Evolutionary conservation across 1,140 invertebrate genomes (phyloP).

Genomic region (Drosophila pallidifrons): DNA sequence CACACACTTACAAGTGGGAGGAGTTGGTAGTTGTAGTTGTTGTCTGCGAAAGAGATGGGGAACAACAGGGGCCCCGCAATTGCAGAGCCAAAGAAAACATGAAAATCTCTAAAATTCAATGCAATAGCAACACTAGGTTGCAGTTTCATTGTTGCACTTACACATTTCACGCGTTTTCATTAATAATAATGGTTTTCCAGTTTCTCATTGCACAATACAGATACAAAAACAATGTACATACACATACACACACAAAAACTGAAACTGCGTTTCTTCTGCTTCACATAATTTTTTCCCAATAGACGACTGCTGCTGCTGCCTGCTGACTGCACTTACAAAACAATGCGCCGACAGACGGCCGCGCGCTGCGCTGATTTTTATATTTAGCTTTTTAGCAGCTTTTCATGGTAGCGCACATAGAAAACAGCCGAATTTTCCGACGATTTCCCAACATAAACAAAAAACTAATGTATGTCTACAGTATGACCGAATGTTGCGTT

Average conservation of each 20-base stretch:
- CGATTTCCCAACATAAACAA: constrained; percentile 76
- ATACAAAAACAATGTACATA: constrained; percentile 55
- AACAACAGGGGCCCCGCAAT: constrained; percentile 9
- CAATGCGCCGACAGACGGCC: constrained; percentile 55
- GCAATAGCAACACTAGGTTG: constrained; percentile 24
- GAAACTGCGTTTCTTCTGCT: constrained; percentile 67
- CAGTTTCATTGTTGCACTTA: constrained; percentile 64
- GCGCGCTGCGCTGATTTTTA: constrained; percentile 78
- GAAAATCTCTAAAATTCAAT: constrained; percentile 66
- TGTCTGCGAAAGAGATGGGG: constrained; percentile 43
- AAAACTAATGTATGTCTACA: constrained; percentile 65
- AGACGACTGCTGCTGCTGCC: constrained; percentile 25
- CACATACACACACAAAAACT: constrained; percentile 39
- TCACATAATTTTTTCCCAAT: constrained; percentile 64
- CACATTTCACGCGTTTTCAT: constrained; percentile 79
- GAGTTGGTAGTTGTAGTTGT: constrained; percentile 61
- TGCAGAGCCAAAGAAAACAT: constrained; percentile 58
- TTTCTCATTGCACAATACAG: constrained; percentile 68
- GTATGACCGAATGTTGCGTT: constrained; percentile 39
- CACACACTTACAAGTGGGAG: constrained; percentile 76
- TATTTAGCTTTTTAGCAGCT: constrained; percentile 82
- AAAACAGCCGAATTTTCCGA: constrained; percentile 76
- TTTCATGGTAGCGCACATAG: constrained; percentile 60
- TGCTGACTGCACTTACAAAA: constrained; percentile 56
- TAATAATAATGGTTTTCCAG: constrained; percentile 78